phyloP scores from a whole-genome alignment of 2,888 invertebrate genomes.

The Aquatica leii region DNA sequence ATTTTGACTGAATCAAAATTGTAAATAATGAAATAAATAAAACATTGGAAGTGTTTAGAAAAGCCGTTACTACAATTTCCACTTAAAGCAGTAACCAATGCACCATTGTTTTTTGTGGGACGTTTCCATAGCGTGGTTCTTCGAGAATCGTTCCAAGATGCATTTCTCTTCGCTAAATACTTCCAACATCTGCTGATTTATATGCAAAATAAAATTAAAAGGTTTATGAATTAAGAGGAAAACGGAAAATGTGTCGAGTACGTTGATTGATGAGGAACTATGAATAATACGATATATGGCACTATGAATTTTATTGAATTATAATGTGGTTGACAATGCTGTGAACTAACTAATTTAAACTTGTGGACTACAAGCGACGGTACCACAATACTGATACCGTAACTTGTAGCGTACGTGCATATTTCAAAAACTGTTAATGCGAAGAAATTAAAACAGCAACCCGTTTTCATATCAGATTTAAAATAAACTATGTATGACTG shows the following conservation, averaged over 20 bases:
- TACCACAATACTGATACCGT: constrained; percentile 38
- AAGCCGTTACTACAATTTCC: neutral
- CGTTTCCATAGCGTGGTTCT: neutral
- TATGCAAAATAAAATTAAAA: constrained; percentile 27
- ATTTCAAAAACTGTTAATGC: constrained; percentile 31
- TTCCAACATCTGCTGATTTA: constrained; percentile 22
- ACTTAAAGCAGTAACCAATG: neutral
- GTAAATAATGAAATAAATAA: constrained; percentile 13
- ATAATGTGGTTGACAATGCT: constrained; percentile 61
- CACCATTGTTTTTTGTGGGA: too few relatives aligned
- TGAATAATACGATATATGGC: constrained; percentile 57
- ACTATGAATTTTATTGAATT: constrained; percentile 62
- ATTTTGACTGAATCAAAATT: constrained; percentile 21
- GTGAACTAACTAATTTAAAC: constrained; percentile 54
- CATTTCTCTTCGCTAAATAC: constrained; percentile 16
- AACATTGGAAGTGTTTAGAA: constrained; percentile 7
- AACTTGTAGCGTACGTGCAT: constrained; percentile 43
- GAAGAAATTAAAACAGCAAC: constrained; percentile 41
- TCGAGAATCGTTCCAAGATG: neutral
- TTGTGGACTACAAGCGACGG: constrained; percentile 53
- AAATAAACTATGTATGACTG: constrained; percentile 47
- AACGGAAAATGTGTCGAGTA: constrained; percentile 27
- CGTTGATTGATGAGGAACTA: constrained; percentile 32
- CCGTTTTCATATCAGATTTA: constrained; percentile 44
- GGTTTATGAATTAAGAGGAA: constrained; percentile 25